Evolutionary conservation across 2,113 vertebrate genomes (phyloP).

Genomic region (Onychorhynchus coronatus): DNA sequence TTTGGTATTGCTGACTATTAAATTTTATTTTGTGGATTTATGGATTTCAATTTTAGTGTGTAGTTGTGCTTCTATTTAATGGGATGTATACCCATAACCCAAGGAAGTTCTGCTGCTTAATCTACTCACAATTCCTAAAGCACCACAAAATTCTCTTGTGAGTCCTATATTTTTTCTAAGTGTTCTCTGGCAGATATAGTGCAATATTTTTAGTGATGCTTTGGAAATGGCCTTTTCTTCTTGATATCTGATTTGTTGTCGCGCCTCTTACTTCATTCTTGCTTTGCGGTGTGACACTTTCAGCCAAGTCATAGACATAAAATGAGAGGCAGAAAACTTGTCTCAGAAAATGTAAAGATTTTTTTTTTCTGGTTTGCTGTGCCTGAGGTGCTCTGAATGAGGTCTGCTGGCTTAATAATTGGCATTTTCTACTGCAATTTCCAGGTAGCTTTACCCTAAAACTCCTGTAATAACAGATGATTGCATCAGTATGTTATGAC

Average conservation of each 20-base stretch:
- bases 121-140: neutral
- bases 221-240: neutral
- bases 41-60: constrained; percentile 23
- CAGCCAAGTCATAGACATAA: neutral
- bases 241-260: neutral
- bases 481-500: neutral
- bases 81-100: constrained; percentile 20
- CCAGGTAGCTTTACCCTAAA: neutral
- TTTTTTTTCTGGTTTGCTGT: neutral
- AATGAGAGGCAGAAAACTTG: neutral
- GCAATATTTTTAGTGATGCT: neutral
- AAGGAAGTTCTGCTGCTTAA: constrained; percentile 3
- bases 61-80: constrained; percentile 29
- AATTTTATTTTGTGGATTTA: constrained; percentile 32
- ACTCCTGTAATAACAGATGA: neutral
- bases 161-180: neutral
- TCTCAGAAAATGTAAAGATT: neutral
- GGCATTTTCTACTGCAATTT: neutral
- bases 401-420: neutral
- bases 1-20: neutral
- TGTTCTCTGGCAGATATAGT: neutral
- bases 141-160: neutral
- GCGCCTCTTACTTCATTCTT: neutral
- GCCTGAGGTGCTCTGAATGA: neutral
- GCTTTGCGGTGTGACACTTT: neutral